phyloP scores from a whole-genome alignment of 2,113 vertebrate species.

The Microcebus jonahi region DNA sequence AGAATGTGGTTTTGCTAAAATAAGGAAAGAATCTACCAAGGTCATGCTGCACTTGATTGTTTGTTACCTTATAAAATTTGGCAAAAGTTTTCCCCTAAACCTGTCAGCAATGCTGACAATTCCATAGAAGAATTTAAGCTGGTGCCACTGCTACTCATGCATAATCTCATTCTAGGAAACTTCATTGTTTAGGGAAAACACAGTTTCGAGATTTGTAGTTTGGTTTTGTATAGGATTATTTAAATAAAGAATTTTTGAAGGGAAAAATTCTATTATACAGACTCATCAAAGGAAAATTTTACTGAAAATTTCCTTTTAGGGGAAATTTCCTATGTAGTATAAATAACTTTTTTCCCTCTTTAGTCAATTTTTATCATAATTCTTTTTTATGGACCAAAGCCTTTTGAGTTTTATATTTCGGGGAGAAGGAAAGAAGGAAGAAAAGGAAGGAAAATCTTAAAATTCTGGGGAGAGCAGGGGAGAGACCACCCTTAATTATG shows the following conservation, averaged over 20 bases:
- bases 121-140: not conserved
- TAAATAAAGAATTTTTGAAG: not conserved
- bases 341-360: not conserved
- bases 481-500: not conserved
- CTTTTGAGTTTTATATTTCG: constrained; percentile 5
- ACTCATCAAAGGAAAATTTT: constrained; percentile 20
- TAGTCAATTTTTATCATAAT: not conserved
- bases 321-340: not conserved
- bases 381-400: not conserved
- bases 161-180: not conserved
- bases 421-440: not conserved
- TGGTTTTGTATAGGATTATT: constrained; percentile 8
- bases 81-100: not conserved
- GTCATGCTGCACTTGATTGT: not conserved
- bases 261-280: constrained; percentile 42
- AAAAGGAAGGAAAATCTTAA: not conserved
- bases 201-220: not conserved
- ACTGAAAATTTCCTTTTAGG: constrained; percentile 6
- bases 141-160: not conserved
- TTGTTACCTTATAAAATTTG: not conserved
- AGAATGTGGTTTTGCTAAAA: constrained; percentile 60
- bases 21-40: constrained; percentile 23
- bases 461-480: not conserved
- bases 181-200: not conserved
- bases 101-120: not conserved